These are phyloP conservation scores for Catostomus latipinnis DNA, from an alignment of 2,797 vertebrate genomes.

Conservation along the genomic window DNA sequence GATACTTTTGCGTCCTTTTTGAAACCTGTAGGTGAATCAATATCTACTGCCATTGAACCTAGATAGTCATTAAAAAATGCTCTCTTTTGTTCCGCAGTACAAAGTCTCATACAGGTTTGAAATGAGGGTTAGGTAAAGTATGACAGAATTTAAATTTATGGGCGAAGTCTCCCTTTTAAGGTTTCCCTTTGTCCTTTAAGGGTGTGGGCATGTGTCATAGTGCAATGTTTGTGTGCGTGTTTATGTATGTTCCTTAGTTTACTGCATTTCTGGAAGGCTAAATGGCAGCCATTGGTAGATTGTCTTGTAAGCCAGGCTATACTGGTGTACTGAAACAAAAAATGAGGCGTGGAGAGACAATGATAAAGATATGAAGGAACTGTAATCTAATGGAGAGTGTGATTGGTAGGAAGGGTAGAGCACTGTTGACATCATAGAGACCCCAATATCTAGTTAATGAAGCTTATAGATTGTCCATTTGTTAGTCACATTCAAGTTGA, in stretches of 20 bases:
- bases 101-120: too few species aligned
- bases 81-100: too few species aligned
- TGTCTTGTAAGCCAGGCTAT: constrained; percentile 24
- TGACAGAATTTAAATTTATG: too few species aligned
- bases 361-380: background rate
- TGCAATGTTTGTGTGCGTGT: constrained; percentile 49
- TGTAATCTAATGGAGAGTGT: constrained; percentile 21
- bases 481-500: constrained; percentile 26
- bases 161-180: constrained; percentile 56
- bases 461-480: constrained; percentile 14
- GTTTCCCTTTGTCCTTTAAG: constrained; percentile 71
- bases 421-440: constrained; percentile 8
- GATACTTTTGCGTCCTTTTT: too few species aligned
- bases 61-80: too few species aligned
- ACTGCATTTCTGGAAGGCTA: constrained; percentile 8
- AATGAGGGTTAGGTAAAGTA: too few species aligned
- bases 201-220: constrained; percentile 33
- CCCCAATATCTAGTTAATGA: background rate
- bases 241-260: constrained; percentile 35
- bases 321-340: background rate
- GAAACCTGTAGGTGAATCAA: too few species aligned
- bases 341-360: background rate
- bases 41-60: too few species aligned
- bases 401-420: constrained; percentile 40
- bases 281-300: constrained; percentile 25